Evolutionary conservation across 1,140 invertebrate genomes (phyloP).

Genomic region (Drosophila cardini): DNA sequence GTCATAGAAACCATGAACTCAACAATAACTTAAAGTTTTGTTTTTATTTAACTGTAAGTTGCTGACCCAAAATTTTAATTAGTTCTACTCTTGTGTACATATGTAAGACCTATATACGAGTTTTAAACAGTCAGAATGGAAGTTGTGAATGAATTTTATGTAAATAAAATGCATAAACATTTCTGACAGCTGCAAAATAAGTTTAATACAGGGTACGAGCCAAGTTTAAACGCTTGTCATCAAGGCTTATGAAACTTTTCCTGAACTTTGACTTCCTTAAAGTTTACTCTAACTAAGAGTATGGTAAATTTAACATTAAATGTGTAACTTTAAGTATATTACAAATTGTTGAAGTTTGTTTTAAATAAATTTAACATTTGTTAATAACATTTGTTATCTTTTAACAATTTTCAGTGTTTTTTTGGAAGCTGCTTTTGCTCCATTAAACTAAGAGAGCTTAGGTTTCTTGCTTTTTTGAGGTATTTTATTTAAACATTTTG

Average conservation of each 20-base stretch:
- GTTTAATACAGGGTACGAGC: constrained; percentile 11
- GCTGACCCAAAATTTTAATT: constrained; percentile 50
- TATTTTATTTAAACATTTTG: constrained; percentile 3
- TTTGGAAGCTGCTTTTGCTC: no score
- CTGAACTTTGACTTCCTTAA: constrained; percentile 35
- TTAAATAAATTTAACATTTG: no score
- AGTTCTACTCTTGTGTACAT: constrained; percentile 24
- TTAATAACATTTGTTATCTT: no score
- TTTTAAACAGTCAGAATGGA: constrained; percentile 4
- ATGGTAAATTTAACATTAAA: constrained; percentile 4
- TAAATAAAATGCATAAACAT: constrained; percentile 34
- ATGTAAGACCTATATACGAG: background rate
- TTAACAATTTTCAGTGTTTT: no score
- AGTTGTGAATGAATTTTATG: constrained; percentile 8
- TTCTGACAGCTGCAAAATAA: constrained; percentile 34
- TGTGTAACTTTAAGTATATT: no score
- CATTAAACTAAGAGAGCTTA: background rate
- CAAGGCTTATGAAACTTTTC: constrained; percentile 10
- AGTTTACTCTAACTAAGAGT: background rate
- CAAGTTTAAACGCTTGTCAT: constrained; percentile 17
- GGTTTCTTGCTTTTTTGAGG: background rate
- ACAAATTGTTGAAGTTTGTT: no score
- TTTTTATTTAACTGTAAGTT: constrained; percentile 7
- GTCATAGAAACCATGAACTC: constrained; percentile 22
- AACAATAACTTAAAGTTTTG: constrained; percentile 1